Percentiles rank a stretch among this genome's conserved stretches.
Evolutionary conservation across 2,888 invertebrate genomes (phyloP).

Genomic region (Rhagonycha fulva): DNA sequence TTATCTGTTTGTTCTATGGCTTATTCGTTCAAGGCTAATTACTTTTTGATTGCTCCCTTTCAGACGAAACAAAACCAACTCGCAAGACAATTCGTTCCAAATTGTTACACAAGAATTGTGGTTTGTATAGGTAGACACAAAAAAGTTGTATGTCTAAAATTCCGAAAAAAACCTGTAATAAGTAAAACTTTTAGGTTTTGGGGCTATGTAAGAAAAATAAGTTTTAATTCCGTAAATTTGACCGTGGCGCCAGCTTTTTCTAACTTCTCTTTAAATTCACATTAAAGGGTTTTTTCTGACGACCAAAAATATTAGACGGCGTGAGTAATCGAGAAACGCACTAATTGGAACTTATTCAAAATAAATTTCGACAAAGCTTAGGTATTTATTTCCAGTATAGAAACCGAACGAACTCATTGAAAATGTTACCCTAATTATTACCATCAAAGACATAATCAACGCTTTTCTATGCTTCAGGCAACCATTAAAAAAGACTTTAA

Average conservation of each 20-base stretch:
- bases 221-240: neutral
- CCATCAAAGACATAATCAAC: neutral
- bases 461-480: neutral
- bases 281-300: neutral
- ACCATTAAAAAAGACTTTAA: neutral
- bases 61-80: slow-evolving; percentile 11
- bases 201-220: neutral
- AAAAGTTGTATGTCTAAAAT: neutral
- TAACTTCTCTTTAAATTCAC: neutral
- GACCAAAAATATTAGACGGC: neutral
- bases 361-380: neutral
- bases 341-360: neutral
- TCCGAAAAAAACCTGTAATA: neutral
- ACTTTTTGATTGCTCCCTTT: slow-evolving; percentile 39
- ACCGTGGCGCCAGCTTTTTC: neutral
- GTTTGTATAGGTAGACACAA: slow-evolving; percentile 4
- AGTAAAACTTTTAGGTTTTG: slow-evolving; percentile 1
- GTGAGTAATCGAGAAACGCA: neutral
- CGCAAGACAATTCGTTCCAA: slow-evolving; percentile 16
- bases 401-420: neutral
- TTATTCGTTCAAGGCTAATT: slow-evolving; percentile 38
- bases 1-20: slow-evolving; percentile 10
- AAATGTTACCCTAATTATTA: neutral
- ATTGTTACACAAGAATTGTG: slow-evolving; percentile 15
- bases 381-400: no score